Percentiles rank a stretch among this genome's conserved stretches.
Conservation (phyloP, 2,888 invertebrate genomes). For the Ariolimax columbianus region DNA sequence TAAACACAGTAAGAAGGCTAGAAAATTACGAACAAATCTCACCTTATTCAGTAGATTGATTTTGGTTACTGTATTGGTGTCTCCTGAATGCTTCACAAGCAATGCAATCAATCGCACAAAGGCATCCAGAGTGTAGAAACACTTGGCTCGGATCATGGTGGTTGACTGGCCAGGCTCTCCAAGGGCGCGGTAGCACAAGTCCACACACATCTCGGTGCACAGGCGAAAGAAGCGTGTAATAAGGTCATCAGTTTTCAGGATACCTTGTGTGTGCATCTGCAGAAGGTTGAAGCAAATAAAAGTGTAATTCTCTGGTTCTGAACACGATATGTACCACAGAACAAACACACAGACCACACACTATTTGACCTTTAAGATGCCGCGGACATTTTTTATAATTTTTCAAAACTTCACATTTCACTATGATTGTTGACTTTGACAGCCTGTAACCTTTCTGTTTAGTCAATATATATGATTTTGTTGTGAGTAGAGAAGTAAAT, state of each 20-base stretch:
- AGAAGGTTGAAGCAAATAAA: no score
- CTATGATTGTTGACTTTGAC: no score
- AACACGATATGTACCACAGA: no score
- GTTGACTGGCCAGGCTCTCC: constrained; percentile 84
- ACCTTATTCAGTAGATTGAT: constrained; percentile 97
- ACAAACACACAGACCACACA: no score
- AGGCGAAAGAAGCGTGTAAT: constrained; percentile 98
- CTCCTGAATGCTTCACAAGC: constrained; percentile 87
- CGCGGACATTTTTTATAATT: no score
- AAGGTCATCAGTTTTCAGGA: constrained; percentile 96
- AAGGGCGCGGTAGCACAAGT: constrained; percentile 91
- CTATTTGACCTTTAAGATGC: no score
- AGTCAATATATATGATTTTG: no score
- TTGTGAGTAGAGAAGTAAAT: no score
- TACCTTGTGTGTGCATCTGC: constrained; percentile 97
- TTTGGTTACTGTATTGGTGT: constrained; percentile 90
- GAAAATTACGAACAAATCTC: background rate
- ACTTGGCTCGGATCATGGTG: constrained; percentile 89
- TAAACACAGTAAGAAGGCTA: no score
- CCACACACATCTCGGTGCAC: constrained; percentile 97
- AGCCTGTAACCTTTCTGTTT: no score
- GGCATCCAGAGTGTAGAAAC: constrained; percentile 96
- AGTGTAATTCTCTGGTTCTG: no score
- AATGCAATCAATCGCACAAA: constrained; percentile 95
- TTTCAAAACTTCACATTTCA: no score